These are phyloP conservation scores for Euclidia mi DNA, from an alignment of 2,888 invertebrate species.

Conservation along the genomic window DNA sequence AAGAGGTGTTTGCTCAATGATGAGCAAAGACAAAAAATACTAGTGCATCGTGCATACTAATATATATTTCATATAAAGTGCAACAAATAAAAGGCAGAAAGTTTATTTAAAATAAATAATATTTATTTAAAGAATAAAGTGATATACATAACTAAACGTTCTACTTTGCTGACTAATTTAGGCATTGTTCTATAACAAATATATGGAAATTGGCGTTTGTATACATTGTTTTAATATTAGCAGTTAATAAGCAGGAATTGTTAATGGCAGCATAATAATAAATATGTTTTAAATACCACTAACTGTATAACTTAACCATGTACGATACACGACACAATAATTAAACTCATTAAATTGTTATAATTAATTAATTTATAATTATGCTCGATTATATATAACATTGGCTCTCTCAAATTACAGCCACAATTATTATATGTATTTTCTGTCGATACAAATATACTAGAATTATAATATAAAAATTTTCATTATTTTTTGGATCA, in stretches of 20 bases:
- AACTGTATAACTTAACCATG: neutral
- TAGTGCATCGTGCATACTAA: slow-evolving; percentile 44
- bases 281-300: slow-evolving; percentile 61
- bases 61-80: slow-evolving; percentile 36
- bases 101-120: slow-evolving; percentile 59
- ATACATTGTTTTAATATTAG: slow-evolving; percentile 53
- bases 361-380: neutral
- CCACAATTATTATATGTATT: too few species aligned
- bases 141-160: slow-evolving; percentile 39
- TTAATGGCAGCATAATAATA: slow-evolving; percentile 66
- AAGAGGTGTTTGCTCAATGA: neutral
- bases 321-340: too few species aligned
- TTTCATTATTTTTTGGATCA: too few species aligned
- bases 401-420: too few species aligned
- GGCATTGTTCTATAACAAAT: slow-evolving; percentile 12
- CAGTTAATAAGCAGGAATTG: slow-evolving; percentile 77
- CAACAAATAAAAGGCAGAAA: slow-evolving; percentile 61
- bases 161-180: slow-evolving; percentile 38
- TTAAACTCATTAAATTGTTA: too few species aligned
- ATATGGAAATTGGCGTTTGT: slow-evolving; percentile 9
- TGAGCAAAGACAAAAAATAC: neutral
- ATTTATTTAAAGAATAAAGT: slow-evolving; percentile 56
- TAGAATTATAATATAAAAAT: too few species aligned
- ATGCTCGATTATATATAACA: too few species aligned
- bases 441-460: too few species aligned